phyloP scores from a whole-genome alignment of 2,797 vertebrate genomes.

The Gymnothorax javanicus region DNA sequence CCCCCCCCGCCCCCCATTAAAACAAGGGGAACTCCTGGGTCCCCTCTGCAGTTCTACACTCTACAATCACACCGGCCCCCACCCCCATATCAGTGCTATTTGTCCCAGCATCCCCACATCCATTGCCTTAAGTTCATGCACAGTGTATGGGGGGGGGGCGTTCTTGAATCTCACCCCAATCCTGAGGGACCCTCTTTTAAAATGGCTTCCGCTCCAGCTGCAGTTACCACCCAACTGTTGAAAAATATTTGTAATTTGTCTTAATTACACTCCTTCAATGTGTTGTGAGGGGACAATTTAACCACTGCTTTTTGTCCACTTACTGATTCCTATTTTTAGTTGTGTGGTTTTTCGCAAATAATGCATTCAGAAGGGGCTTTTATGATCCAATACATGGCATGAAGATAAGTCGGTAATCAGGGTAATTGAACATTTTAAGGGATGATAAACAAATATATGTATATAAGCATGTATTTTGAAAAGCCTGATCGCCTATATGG shows the following conservation, averaged over 20 bases:
- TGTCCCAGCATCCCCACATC: not conserved
- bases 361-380: not conserved
- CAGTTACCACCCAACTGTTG: not conserved
- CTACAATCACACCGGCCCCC: not conserved
- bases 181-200: not conserved
- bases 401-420: too few relatives aligned
- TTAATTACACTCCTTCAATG: not conserved
- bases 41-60: too few relatives aligned
- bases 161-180: not conserved
- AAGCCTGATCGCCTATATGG: not conserved
- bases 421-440: too few relatives aligned
- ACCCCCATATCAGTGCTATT: not conserved
- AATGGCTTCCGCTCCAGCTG: not conserved
- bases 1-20: too few relatives aligned
- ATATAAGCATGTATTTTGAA: too few relatives aligned
- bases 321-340: not conserved
- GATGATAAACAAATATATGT: too few relatives aligned
- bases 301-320: not conserved
- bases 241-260: not conserved
- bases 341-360: not conserved
- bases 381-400: not conserved
- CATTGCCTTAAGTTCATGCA: not conserved
- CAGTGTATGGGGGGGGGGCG: not conserved
- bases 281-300: not conserved
- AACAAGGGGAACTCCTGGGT: too few relatives aligned